phyloP scores from a whole-genome alignment of 2,797 vertebrate species.

The Cryptoblepharus egeriae region DNA sequence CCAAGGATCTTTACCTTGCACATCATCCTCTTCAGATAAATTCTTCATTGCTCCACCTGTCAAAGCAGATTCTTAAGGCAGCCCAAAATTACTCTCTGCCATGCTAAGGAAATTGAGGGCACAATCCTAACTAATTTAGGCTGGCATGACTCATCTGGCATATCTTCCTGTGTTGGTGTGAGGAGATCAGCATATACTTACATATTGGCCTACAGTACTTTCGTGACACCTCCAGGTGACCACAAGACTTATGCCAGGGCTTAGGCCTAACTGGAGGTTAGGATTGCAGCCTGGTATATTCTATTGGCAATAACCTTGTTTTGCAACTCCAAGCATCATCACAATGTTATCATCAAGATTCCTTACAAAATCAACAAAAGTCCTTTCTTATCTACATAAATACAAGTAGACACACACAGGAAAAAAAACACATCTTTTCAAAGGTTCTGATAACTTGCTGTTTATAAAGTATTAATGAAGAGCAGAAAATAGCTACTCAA shows the following conservation, averaged over 20 bases:
- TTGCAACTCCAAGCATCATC: constrained; percentile 4
- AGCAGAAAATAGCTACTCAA: constrained; percentile 6
- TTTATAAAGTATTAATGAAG: constrained; percentile 13
- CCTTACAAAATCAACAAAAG: neutral
- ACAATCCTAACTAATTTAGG: no score
- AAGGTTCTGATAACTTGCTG: neutral
- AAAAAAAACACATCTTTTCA: neutral
- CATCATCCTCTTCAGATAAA: neutral
- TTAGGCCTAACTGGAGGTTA: no score
- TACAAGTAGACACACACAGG: neutral
- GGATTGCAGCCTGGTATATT: no score
- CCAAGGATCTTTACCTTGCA: neutral
- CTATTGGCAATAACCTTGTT: neutral
- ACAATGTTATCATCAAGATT: neutral
- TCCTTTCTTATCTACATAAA: fast-evolving
- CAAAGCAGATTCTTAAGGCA: neutral
- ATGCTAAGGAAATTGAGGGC: neutral
- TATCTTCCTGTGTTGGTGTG: no score
- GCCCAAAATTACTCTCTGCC: neutral
- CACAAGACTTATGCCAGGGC: no score
- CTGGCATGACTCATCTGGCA: no score
- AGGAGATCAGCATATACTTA: no score
- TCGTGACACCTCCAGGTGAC: no score
- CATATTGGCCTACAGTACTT: no score
- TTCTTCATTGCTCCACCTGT: neutral